These are phyloP conservation scores for Elysia chlorotica DNA, from an alignment of 1,140 invertebrate species.

Conservation along the genomic window DNA sequence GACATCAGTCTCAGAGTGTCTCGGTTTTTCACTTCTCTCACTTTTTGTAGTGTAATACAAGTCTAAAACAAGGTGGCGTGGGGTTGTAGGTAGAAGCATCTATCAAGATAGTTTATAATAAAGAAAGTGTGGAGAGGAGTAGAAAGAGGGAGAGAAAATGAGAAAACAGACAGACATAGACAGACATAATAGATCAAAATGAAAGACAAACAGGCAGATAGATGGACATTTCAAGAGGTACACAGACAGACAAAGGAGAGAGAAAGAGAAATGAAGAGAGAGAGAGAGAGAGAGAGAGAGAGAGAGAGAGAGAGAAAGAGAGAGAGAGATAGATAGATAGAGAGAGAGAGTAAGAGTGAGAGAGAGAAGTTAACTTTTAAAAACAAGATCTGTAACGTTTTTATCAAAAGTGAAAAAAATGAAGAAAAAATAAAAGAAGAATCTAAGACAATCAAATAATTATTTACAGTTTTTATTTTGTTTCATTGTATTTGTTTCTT, in stretches of 20 bases:
- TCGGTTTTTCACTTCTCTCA: too few relatives aligned
- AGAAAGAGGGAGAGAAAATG: neutral
- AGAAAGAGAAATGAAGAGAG: neutral
- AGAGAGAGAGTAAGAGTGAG: too few relatives aligned
- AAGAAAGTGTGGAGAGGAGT: too few relatives aligned
- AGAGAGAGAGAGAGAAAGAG: neutral
- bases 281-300: neutral
- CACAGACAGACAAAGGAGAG: neutral
- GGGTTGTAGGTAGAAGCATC: too few relatives aligned
- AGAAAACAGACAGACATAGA: neutral
- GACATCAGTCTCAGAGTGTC: too few relatives aligned
- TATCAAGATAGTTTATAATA: too few relatives aligned
- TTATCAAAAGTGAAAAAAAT: neutral
- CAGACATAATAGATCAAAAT: too few relatives aligned
- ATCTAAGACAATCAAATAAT: neutral
- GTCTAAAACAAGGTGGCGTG: too few relatives aligned
- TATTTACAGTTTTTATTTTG: neutral
- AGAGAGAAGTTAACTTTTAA: neutral
- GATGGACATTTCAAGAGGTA: neutral
- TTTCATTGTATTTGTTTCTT: neutral
- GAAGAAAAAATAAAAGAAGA: neutral
- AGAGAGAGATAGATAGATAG: too few relatives aligned
- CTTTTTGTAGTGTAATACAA: too few relatives aligned
- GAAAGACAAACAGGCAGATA: too few relatives aligned
- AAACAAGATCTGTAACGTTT: neutral